Evolutionary conservation across 2,113 vertebrate species (phyloP), one percentile per base, ranked within the genome.

Genomic region (Oreochromis niloticus): DNA sequence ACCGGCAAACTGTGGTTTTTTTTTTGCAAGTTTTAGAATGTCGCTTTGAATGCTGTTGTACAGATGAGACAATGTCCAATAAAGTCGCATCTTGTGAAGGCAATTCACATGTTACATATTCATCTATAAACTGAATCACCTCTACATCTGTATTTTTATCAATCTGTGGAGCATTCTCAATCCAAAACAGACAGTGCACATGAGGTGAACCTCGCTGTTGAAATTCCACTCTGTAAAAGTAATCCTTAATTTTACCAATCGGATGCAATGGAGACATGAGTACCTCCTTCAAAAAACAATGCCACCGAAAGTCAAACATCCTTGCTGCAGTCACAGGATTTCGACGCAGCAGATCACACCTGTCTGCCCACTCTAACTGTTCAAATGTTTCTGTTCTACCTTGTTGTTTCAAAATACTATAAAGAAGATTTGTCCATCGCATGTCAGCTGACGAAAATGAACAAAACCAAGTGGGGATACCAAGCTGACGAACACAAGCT

Each of bases 261-360:
- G 0, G 50, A 19, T 32, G 19, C 0, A 10, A 9, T 10, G 59
- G 43, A 6, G 82, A 84, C 48, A 80, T 59, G 0, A 84, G 6
- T 1, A 88, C 81, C 4, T 66, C 80, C 3, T 4, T 81, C 13
- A 87, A 2, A 52, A 55, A 87, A 34, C 14, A 54, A 56, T 80
- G 61, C 41, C 82, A 88, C 1, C 24, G 2, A 24, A n/a, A 79
- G 8, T 87, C 81, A 56, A 87, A 87, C 81, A 87, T 80, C 11
- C 59, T 55, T 0, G 82, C 82, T 6, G 75, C 82, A 30, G 87
- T 88, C 1, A 81, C 87, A 50, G 22, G 75, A 52, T 85, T 73
- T 7, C 12, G 24, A 2, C 57, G 14, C 7, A 84, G 12, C 0
- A 84, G 1, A 2, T 66, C 46, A 56, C 14, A 87, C 3, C 30